Evolutionary conservation across 2,113 vertebrate species (phyloP).

Genomic region (Phoenicopterus ruber): DNA sequence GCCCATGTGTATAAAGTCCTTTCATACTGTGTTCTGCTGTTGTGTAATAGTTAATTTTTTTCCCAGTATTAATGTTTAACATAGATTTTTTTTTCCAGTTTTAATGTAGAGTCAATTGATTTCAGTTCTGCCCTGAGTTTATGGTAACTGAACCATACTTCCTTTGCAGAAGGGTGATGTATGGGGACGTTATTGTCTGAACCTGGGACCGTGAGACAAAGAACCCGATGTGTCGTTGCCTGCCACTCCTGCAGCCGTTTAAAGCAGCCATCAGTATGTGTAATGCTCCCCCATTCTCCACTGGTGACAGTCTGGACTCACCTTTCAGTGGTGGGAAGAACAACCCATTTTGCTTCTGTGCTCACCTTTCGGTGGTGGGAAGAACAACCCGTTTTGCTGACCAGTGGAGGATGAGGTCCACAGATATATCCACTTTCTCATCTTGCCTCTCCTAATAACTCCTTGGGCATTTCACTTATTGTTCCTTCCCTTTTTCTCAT

Average conservation of each 20-base stretch:
- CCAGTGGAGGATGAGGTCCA: neutral
- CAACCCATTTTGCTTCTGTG: neutral
- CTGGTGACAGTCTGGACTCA: neutral
- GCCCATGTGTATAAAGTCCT: neutral
- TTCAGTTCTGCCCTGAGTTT: neutral
- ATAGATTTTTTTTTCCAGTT: neutral
- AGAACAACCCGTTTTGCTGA: neutral
- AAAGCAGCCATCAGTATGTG: neutral
- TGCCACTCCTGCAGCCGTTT: neutral
- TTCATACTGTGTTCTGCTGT: neutral
- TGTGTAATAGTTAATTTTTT: slow-evolving; percentile 46
- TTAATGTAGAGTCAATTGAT: neutral
- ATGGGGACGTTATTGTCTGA: neutral
- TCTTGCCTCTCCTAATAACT: neutral
- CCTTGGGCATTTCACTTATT: neutral
- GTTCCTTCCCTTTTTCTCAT: neutral
- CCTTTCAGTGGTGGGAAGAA: neutral
- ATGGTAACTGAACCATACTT: slow-evolving; percentile 8
- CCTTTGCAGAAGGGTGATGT: neutral
- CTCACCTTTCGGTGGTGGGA: neutral
- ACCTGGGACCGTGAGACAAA: neutral
- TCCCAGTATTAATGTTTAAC: slow-evolving; percentile 57
- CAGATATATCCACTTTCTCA: neutral
- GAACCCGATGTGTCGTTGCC: neutral
- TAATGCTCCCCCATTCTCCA: neutral